phyloP scores from a whole-genome alignment of 2,888 invertebrate genomes.

The Tinea pellionella region DNA sequence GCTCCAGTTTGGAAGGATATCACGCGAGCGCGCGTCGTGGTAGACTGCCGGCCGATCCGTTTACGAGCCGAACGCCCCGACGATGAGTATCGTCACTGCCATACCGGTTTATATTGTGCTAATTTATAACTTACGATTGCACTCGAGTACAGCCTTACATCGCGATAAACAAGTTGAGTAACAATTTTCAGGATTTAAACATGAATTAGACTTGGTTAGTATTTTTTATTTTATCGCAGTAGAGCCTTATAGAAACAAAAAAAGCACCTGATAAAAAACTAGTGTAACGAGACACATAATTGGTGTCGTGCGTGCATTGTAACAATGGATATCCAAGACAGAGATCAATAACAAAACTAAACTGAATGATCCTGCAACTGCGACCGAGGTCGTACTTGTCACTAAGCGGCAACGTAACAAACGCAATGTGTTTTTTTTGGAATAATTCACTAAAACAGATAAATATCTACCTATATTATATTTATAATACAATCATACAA shows the following conservation, averaged over 20 bases:
- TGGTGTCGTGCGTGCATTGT: conserved; percentile 7
- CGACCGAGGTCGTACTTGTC: not conserved
- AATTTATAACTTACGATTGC: not conserved
- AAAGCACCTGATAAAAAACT: not conserved
- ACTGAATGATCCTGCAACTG: not conserved
- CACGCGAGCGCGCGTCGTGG: conserved; percentile 53
- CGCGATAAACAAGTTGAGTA: not conserved
- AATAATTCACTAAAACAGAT: not conserved
- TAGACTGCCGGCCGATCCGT: conserved; percentile 33
- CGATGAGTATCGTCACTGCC: not conserved
- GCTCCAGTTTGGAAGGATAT: conserved; percentile 48
- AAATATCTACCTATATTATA: not conserved
- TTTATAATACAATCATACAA: no score
- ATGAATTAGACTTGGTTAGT: no score
- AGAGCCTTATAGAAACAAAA: not conserved
- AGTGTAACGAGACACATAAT: not conserved
- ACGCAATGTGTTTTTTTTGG: not conserved
- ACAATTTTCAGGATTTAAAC: not conserved
- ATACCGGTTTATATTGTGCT: not conserved
- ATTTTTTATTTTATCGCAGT: not conserved
- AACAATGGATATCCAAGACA: conserved; percentile 10
- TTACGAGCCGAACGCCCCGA: not conserved
- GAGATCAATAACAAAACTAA: conserved; percentile 1
- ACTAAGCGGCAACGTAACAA: not conserved
- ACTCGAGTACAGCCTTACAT: not conserved